A percentile compares a stretch with the other conserved stretches of the same genome.
These are phyloP conservation scores for Halcyon chelicuti DNA, from an alignment of 2,797 vertebrate species.

Conservation along the genomic window DNA sequence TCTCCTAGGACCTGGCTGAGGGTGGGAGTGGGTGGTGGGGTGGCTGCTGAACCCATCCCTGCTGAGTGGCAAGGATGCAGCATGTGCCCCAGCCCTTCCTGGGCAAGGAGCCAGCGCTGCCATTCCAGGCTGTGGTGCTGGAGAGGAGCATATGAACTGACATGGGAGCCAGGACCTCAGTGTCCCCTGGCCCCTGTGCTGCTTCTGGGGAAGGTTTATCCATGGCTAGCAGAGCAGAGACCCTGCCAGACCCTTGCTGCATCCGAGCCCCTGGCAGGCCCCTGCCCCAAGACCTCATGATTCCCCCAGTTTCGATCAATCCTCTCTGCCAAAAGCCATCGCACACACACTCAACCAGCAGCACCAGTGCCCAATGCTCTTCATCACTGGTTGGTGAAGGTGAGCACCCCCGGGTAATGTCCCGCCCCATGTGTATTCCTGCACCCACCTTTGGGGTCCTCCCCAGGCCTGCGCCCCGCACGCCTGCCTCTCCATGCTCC, in stretches of 20 bases:
- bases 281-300: fast-evolving
- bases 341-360: not conserved
- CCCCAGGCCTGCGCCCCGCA: fast-evolving
- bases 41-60: not conserved
- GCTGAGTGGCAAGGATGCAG: fast-evolving
- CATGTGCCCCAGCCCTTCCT: not conserved
- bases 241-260: not conserved
- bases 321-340: not conserved
- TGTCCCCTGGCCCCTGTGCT: not conserved
- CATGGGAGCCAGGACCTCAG: not conserved
- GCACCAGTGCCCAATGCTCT: fast-evolving
- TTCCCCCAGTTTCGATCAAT: not conserved
- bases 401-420: fast-evolving
- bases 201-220: not conserved
- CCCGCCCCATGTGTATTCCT: not conserved
- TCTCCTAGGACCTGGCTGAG: not conserved
- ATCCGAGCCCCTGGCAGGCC: not conserved
- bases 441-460: slow-evolving; percentile 36
- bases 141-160: not conserved
- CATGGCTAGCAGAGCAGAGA: not conserved
- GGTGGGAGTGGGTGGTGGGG: not conserved
- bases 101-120: fast-evolving
- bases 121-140: fast-evolving
- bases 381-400: not conserved
- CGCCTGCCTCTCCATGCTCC: not conserved